Evolutionary conservation across 2,797 vertebrate species (phyloP), one percentile per base, ranked within the genome.

Genomic region (Bovichtus diacanthus): DNA sequence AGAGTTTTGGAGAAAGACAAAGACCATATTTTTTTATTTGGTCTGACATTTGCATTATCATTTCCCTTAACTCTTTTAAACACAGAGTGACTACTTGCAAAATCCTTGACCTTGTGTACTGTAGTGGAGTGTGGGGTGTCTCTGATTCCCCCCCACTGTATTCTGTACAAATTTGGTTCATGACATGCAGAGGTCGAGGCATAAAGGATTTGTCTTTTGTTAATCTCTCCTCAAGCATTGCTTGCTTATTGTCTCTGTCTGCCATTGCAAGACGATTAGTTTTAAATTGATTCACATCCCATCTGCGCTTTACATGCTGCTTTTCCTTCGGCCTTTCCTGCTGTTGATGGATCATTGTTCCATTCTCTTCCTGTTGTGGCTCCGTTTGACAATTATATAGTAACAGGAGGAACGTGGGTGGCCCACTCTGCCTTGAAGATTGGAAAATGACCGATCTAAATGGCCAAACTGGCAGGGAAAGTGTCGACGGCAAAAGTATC

Each of bases 341-440:
- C 74, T 58, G 59, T 46, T 82, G 78, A 76, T 76, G 51, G 83
- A 87, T 73, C 65, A 75, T 89, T 84, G 86, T 88, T 89, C 63
- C 15, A 8, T 18, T 79, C 47, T 46, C 82, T 83, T 90, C 87
- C 89, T 88, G 92, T 81, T 81, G 76, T 83, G 76, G 44, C 74
- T 85, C 63, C 5, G 61, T 67, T 68, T 61, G 50, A 74, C 41
- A 55, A 74, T 71, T 75, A 49, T 74, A 67, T 71, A 68, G 74
- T 43, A 74, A 65, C 75, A 83, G 72, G 16, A 76, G 82, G 65
- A 77, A 67, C 23, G 55, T 73, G 82, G 63, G 75, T 21, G 54
- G 64, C 2, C 16, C 59, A 38, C 55, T 66, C 39, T 54, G 68
- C 63, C 61, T 67, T 34, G 15, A 69, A n/a, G 62, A 72, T 62